Evolutionary conservation across 1,140 invertebrate species (phyloP).

Genomic region (Ceratina calcarata): DNA sequence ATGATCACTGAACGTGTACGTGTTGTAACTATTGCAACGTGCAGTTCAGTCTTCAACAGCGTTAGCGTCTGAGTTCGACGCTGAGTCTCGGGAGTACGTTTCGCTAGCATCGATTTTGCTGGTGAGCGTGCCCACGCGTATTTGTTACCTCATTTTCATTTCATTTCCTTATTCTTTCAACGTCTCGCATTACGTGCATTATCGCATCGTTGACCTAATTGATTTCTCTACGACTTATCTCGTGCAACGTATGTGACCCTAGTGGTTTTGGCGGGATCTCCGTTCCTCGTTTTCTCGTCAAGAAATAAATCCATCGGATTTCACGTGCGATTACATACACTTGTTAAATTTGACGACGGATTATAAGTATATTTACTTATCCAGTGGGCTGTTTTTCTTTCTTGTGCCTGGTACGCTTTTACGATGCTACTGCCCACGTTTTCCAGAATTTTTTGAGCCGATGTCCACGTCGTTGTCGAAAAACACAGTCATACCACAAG

Average conservation of each 20-base stretch:
- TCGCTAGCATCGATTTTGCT: constrained; percentile 30
- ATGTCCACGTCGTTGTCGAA: constrained; percentile 79
- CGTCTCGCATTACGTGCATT: neutral
- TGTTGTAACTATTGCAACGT: constrained; percentile 3
- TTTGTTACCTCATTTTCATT: constrained; percentile 27
- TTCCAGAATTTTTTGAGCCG: constrained; percentile 77
- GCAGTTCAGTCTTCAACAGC: neutral
- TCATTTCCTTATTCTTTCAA: constrained; percentile 6
- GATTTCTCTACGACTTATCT: neutral
- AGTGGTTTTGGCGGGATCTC: constrained; percentile 46
- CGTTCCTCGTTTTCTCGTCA: constrained; percentile 7
- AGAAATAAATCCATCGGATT: neutral
- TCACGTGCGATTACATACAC: neutral
- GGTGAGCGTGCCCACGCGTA: constrained; percentile 35
- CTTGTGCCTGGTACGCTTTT: constrained; percentile 46
- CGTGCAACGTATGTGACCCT: neutral
- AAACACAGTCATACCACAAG: constrained; percentile 76
- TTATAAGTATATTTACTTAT: constrained; percentile 19
- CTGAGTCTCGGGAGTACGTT: neutral
- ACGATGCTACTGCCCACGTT: constrained; percentile 67
- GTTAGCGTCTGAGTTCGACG: neutral
- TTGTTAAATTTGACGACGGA: neutral
- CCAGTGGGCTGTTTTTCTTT: constrained; percentile 41
- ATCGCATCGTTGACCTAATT: neutral
- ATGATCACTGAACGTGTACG: neutral